phyloP scores from a whole-genome alignment of 1,140 invertebrate genomes.

The Drosophila trapezifrons region DNA sequence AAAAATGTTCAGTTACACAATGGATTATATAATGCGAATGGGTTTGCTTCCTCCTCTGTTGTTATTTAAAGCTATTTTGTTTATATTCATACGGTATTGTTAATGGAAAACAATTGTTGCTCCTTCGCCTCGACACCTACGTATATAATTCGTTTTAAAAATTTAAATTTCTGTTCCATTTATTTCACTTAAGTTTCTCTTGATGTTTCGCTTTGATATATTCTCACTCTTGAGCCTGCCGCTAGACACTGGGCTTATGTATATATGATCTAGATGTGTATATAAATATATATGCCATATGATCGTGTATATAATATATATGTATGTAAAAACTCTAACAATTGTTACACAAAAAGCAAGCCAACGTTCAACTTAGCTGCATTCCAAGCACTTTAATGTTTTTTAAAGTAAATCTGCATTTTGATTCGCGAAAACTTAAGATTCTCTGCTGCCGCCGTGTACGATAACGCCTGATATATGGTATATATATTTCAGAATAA shows the following conservation, averaged over 20 bases:
- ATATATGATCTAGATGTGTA: slow-evolving; percentile 54
- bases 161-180: slow-evolving; percentile 50
- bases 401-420: slow-evolving; percentile 64
- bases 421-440: slow-evolving; percentile 61
- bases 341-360: slow-evolving; percentile 75
- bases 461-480: slow-evolving; percentile 28
- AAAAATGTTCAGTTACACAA: slow-evolving; percentile 34
- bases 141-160: slow-evolving; percentile 51
- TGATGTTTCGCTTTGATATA: slow-evolving; percentile 42
- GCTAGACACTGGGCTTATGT: slow-evolving; percentile 74
- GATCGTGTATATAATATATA: slow-evolving; percentile 40
- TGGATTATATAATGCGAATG: slow-evolving; percentile 28
- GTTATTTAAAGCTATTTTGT: slow-evolving; percentile 78
- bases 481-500: slow-evolving; percentile 38
- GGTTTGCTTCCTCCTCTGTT: slow-evolving; percentile 16
- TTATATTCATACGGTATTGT: slow-evolving; percentile 73
- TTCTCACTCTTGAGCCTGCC: slow-evolving; percentile 78
- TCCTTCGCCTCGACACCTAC: slow-evolving; percentile 34
- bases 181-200: slow-evolving; percentile 21
- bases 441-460: slow-evolving; percentile 34
- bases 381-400: slow-evolving; percentile 66
- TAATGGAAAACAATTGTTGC: slow-evolving; percentile 73
- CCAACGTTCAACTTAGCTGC: slow-evolving; percentile 62
- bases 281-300: slow-evolving; percentile 51
- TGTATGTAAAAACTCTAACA: slow-evolving; percentile 72